Conservation (phyloP, 2,797 vertebrate genomes). For the Periophthalmus magnuspinnatus region DNA sequence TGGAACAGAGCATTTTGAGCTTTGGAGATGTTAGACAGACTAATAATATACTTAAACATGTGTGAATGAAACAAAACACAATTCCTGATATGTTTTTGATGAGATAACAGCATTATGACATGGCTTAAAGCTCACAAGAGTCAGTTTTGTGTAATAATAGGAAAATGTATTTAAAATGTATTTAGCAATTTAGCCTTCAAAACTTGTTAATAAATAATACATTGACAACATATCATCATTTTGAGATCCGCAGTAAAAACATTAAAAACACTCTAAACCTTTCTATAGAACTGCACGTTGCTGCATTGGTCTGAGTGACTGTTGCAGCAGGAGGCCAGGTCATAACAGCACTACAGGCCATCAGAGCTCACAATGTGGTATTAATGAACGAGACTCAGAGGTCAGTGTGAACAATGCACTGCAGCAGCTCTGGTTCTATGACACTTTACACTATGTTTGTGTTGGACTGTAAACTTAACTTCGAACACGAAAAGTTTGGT, state of each 20-base stretch:
- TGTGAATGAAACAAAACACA: no score
- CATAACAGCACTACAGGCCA: neutral
- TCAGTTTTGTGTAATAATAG: no score
- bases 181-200: neutral
- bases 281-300: neutral
- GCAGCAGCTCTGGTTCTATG: neutral
- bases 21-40: no score
- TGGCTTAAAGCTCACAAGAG: no score
- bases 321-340: neutral
- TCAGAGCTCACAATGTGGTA: neutral
- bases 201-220: neutral
- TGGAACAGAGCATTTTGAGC: no score
- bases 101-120: no score
- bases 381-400: slow-evolving; percentile 1
- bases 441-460: neutral
- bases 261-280: slow-evolving; percentile 10
- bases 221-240: neutral
- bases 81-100: no score
- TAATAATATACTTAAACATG: no score
- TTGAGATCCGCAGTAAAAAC: neutral
- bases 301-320: neutral
- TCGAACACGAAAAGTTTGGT: neutral
- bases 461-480: neutral
- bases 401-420: neutral
- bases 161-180: no score